Evolutionary conservation across 2,888 invertebrate genomes (phyloP), one percentile per base, ranked within the genome.

Genomic region (Thecocarcelia acutangulata): DNA sequence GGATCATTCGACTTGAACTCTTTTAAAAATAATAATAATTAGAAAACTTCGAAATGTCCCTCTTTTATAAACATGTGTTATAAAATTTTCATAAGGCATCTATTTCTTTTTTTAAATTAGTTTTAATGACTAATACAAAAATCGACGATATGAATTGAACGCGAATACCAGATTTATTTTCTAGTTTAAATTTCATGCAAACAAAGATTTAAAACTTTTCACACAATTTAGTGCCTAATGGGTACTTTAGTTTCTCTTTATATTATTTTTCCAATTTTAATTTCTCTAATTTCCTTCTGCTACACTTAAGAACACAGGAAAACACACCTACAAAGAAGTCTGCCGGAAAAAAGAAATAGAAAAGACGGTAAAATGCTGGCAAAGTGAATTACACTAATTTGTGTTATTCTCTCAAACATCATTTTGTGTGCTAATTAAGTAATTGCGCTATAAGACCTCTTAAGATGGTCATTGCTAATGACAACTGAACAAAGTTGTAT

Each of bases 391-490:
- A 54, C 58, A 61, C 66, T 72, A 72, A 72, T 72, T 66, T 72
- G 72, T 59, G 64, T 72, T 52, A 72, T 66, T 72, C 24, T n/a
- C 46, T 64, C 48, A 44, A 72, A 78, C 66, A 72, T 33, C n/a
- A 24, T 52, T n/a, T 72, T 66, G 48, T 21, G 33, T 56, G 42
- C 70, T 78, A 78, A 78, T 78, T 72, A 78, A 72, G 42, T 78
- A 52, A 64, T 72, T 59, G 44, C 24, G 28, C 37, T 64, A 56
- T 70, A 48, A 46, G 52, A n/a, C 15, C 12, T 2, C 17, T 33
- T 59, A 44, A 24, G 12, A 48, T 50, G 37, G 11, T 19, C 19
- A 50, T 5, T 50, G 21, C 11, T 13, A 50, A 50, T 48, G 11
- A 50, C 21, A 19, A 21, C 40, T 64, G 6, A 64, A 40, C 17